Evolutionary conservation across 2,113 vertebrate genomes (phyloP), one percentile per base, ranked within the genome.

Genomic region (Brachyhypopomus gauderio): DNA sequence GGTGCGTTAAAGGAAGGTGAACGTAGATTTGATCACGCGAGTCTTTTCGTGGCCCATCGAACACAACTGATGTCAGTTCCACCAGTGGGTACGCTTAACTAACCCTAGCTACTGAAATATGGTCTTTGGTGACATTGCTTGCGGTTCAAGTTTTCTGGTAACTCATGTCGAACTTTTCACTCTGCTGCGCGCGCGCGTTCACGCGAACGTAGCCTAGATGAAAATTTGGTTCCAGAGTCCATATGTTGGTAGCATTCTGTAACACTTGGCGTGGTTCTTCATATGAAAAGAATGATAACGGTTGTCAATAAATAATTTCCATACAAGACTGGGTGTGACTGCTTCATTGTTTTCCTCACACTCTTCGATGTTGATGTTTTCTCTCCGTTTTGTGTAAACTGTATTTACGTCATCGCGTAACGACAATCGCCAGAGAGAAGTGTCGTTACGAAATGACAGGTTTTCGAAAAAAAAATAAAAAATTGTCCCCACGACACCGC

Each of bases 281-380:
- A 55, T 23, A 56, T n/a, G 52, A 55, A 38, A 38, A 56, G 58
- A 66, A 36, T 25, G 27, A 74, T 63, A 67, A 73, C 52, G 89
- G 91, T 82, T 72, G 73, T 93, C 94, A 95, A 95, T 96, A 95
- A 95, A 95, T 96, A 89, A 94, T 96, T 92, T 96, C 95, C 95
- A 96, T 90, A 89, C 93, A 92, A 91, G 86, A 11, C 12, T 88
- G 23, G 17, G 56, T 17, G 60, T 90, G 88, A 89, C 89, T 89
- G 88, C 88, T 1, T 90, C 90, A 86, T 86, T 85, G 86, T 74
- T 75, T 70, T 76, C 64, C 74, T 41, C 69, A n/a, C 67, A 60
- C 63, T 78, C 74, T 45, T 76, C 75, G 81, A 72, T 45, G 71
- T 59, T 78, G 78, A 72, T 55, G 55, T 84, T 34, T 38, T 80